Evolutionary conservation across 2,113 vertebrate genomes (phyloP).

Genomic region (Macroglossus sobrinus): DNA sequence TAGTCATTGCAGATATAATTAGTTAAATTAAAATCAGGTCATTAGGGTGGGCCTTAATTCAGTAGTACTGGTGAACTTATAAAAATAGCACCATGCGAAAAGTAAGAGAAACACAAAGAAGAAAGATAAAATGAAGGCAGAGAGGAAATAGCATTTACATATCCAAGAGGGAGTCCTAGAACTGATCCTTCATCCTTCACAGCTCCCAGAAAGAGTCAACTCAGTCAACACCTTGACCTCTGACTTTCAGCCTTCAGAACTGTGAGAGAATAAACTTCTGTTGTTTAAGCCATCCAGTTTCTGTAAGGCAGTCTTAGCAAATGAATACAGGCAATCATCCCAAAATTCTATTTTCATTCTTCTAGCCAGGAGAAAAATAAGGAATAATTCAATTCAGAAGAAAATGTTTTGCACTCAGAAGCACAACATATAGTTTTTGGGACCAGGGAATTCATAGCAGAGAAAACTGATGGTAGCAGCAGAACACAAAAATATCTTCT

Average conservation of each 20-base stretch:
- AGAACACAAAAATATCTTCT: background rate
- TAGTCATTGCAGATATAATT: background rate
- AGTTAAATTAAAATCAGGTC: background rate
- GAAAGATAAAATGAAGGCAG: background rate
- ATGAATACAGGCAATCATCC: background rate
- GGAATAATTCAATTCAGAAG: background rate
- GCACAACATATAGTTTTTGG: too few species aligned
- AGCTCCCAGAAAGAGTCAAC: background rate
- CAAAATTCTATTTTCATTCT: background rate
- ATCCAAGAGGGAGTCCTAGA: background rate
- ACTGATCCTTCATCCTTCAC: background rate
- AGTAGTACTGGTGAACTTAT: background rate
- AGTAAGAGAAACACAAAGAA: background rate
- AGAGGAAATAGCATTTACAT: too few species aligned
- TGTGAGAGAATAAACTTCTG: background rate
- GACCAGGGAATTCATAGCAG: background rate
- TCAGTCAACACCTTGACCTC: background rate
- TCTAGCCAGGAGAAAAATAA: background rate
- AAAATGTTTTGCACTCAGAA: background rate
- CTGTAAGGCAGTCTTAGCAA: background rate
- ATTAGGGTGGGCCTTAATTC: rapidly evolving
- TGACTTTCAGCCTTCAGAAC: background rate
- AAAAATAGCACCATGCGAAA: background rate
- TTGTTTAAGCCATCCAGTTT: background rate
- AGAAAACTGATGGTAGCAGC: background rate